These are phyloP conservation scores for Glomeris marginata DNA, from an alignment of 2,888 invertebrate species.

Conservation along the genomic window DNA sequence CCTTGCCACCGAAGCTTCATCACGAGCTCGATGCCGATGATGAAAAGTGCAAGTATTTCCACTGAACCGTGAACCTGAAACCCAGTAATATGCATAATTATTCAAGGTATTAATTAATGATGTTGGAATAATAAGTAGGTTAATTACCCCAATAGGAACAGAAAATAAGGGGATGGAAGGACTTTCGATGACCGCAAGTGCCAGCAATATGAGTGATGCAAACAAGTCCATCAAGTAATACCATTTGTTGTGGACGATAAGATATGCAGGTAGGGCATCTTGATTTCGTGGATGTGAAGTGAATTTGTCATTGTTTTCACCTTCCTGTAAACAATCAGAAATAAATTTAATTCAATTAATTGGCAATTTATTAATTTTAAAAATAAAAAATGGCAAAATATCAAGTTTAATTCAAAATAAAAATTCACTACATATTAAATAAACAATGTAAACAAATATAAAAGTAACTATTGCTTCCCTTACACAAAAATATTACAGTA, in stretches of 20 bases:
- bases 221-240: conserved; percentile 66
- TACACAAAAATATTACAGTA: too few relatives aligned
- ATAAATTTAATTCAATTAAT: background rate
- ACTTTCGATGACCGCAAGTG: conserved; percentile 62
- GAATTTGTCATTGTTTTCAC: conserved; percentile 79
- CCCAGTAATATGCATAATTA: conserved; percentile 17
- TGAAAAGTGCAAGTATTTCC: conserved; percentile 56
- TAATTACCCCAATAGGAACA: conserved; percentile 13
- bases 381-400: background rate
- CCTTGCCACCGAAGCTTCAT: conserved; percentile 76
- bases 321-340: conserved; percentile 46
- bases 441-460: too few relatives aligned
- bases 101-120: too few relatives aligned
- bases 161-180: conserved; percentile 56
- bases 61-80: conserved; percentile 60
- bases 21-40: conserved; percentile 60
- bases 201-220: conserved; percentile 55
- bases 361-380: background rate
- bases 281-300: conserved; percentile 71
- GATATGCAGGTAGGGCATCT: conserved; percentile 67
- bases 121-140: too few relatives aligned
- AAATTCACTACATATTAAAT: background rate
- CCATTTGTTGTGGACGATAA: conserved; percentile 73
- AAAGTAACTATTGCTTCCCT: too few relatives aligned
- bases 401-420: background rate